Evolutionary conservation across 2,113 vertebrate species (phyloP).

Genomic region (Eolophus roseicapilla): DNA sequence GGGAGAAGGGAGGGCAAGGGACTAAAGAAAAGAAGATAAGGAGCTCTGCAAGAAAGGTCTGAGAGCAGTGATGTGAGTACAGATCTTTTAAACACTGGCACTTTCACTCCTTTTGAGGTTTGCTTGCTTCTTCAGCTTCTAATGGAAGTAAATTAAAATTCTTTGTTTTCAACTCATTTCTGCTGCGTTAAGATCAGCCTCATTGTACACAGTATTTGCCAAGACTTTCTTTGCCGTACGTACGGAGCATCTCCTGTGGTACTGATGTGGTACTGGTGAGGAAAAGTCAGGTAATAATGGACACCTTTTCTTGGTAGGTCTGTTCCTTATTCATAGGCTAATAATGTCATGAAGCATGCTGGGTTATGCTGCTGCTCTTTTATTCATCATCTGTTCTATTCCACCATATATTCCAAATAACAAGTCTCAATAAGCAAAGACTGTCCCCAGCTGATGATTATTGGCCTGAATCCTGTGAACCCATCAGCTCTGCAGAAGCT

Average conservation of each 20-base stretch:
- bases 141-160: slow-evolving; percentile 12
- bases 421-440: neutral
- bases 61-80: slow-evolving; percentile 15
- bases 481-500: neutral
- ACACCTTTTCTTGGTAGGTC: neutral
- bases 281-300: neutral
- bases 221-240: neutral
- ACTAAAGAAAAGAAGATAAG: slow-evolving; percentile 2
- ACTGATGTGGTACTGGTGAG: neutral
- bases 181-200: neutral
- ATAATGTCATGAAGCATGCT: neutral
- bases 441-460: neutral
- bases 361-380: neutral
- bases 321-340: neutral
- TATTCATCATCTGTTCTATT: neutral
- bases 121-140: slow-evolving; percentile 27
- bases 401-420: neutral
- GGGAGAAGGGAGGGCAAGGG: neutral
- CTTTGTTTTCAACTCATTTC: neutral
- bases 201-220: neutral
- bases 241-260: neutral
- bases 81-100: neutral
- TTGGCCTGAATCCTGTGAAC: neutral
- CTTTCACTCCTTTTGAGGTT: neutral
- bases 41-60: neutral